Base-by-base conservation (phyloP, 2,888 invertebrate species). In the Trisateles emortualis region DNA sequence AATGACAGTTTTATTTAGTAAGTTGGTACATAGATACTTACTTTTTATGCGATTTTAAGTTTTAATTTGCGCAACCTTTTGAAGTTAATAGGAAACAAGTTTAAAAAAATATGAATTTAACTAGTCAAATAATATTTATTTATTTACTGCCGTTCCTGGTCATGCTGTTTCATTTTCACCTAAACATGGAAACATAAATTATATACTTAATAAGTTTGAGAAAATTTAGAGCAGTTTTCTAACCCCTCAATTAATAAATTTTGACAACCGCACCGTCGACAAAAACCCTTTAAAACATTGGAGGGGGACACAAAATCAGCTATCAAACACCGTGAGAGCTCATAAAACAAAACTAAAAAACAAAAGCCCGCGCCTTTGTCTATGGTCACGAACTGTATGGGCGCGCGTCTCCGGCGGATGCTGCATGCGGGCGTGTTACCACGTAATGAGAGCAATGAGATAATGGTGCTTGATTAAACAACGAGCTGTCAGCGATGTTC, bases 391-490 rank as follows among this genome's bases (percentile, higher is more conserved):
- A 78, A 75, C 78, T 64, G 72, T 8, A n/a, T 76, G 74, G 79
- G 79, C 81, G 79, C 82, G 84, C 74, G 74, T 75, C 73, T 72
- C 72, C 69, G 82, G 83, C 87, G 88, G 88, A 88, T 84, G 85
- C 84, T 79, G 79, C 79, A 89, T 89, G 89, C 89, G 89, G 90
- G 90, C 75, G 72, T 8, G 19, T 19, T 74, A 74, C 70, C 74
- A 68, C 67, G 72, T 85, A 88, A 86, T 86, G 83, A 79, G 78
- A 84, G 80, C 85, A 90, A 90, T 87, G 81, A 86, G 83, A 88
- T 90, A 91, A 89, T 90, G 81, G 83, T 73, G 73, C 76, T 80
- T 76, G 76, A 81, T 79, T 76, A 73, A 80, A 88, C 87, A 87
- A 87, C 85, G 81, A 76, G 73, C 73, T 73, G 75, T 76, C 83